A percentile compares a stretch with the other conserved stretches of the same genome.
These are phyloP conservation scores for Neuroterus valhalla DNA, from an alignment of 1,140 invertebrate genomes.

Conservation along the genomic window DNA sequence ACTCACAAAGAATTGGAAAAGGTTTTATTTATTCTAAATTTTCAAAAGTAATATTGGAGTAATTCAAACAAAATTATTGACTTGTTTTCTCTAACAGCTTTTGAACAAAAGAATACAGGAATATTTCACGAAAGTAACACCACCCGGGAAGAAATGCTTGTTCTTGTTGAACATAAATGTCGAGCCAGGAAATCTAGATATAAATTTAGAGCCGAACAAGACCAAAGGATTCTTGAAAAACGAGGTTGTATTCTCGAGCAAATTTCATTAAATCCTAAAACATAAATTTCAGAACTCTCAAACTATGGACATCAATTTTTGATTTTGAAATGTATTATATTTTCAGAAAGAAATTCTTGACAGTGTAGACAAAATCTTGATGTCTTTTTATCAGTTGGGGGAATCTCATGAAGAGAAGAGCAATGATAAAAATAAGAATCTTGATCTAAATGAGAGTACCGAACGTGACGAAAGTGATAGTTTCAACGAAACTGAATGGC, in stretches of 20 bases:
- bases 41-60: constrained; percentile 29
- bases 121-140: constrained; percentile 56
- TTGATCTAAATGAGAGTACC: not conserved
- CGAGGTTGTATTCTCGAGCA: constrained; percentile 59
- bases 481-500: constrained; percentile 41
- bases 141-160: constrained; percentile 67
- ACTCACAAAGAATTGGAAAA: constrained; percentile 77
- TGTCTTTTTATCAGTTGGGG: constrained; percentile 61
- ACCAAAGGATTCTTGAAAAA: constrained; percentile 77
- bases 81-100: constrained; percentile 62
- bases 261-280: constrained; percentile 34
- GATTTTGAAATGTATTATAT: not conserved
- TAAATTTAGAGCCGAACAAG: constrained; percentile 83
- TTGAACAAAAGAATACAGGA: constrained; percentile 64
- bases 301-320: no score
- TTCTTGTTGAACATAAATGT: constrained; percentile 74
- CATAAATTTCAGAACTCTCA: not conserved
- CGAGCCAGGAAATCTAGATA: constrained; percentile 75
- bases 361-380: constrained; percentile 54
- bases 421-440: no score
- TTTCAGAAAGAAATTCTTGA: constrained; percentile 54
- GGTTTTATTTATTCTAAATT: constrained; percentile 62
- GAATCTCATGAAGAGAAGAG: not conserved
- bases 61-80: not conserved
- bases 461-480: not conserved